These are phyloP conservation scores for Meleagris gallopavo DNA, from an alignment of 2,113 vertebrate genomes.

Conservation along the genomic window DNA sequence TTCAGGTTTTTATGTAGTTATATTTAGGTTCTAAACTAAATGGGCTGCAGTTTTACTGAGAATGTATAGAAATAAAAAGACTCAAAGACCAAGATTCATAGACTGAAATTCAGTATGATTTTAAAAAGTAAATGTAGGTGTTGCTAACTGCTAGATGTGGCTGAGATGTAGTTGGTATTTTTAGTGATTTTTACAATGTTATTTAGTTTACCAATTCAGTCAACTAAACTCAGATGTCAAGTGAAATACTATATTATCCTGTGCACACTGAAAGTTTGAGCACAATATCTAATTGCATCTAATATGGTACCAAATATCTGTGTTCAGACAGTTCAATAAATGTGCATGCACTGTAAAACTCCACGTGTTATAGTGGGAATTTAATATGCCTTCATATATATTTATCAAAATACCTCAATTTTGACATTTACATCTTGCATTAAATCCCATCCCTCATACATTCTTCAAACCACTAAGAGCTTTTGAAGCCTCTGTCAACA, in stretches of 20 bases:
- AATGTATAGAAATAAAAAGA: neutral
- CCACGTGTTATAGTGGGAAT: neutral
- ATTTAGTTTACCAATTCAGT: neutral
- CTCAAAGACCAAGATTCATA: neutral
- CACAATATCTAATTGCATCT: neutral
- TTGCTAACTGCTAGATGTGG: neutral
- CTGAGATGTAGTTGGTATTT: neutral
- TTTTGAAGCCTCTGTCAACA: neutral
- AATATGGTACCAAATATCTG: neutral
- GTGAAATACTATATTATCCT: neutral
- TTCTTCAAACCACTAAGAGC: neutral
- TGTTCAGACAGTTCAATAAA: neutral
- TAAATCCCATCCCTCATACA: neutral
- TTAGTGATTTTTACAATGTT: neutral
- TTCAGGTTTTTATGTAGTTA: neutral
- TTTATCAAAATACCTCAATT: neutral
- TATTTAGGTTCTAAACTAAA: neutral
- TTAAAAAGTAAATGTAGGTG: neutral
- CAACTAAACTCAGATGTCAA: neutral
- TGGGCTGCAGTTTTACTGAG: neutral
- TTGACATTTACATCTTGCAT: neutral
- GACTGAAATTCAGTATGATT: neutral
- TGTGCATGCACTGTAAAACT: neutral
- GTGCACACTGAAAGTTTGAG: neutral
- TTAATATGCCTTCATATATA: neutral